Evolutionary conservation across 1,140 invertebrate species (phyloP), one percentile per base, ranked within the genome.

Genomic region (Oryzaephilus surinamensis): DNA sequence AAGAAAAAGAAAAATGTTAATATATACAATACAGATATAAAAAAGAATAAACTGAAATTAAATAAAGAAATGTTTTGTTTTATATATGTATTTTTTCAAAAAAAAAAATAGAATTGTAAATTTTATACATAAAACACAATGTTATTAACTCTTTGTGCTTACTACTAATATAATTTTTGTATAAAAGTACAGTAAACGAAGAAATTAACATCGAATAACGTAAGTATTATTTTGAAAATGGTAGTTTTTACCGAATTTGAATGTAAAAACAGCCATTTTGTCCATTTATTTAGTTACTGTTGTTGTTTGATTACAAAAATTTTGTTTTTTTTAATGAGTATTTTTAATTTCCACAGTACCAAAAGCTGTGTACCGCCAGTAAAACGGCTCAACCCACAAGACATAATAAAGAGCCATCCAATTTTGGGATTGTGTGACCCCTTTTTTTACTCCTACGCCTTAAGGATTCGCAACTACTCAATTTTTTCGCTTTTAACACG

Each of bases 331-430:
- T 23, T 36, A 26, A 41, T 40, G n/a, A 31, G n/a, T n/a, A n/a
- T n/a, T 31, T 18, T 52, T 43, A 51, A 44, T 54, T 52, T 58
- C 39, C 47, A 44, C 55, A 58, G 55, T 56, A 45, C 28, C 47
- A 34, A 21, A 43, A 46, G 24, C 24, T 28, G 38, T 52, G 39
- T 45, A 41, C 32, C 46, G 55, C 28, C 24, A 30, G 32, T 41
- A 32, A 33, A n/a, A n/a, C n/a, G n/a, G n/a, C n/a, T n/a, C n/a
- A n/a, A n/a, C n/a, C n/a, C n/a, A n/a, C n/a, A n/a, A n/a, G n/a
- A n/a, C n/a, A n/a, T n/a, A n/a, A n/a, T n/a, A n/a, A n/a, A n/a
- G n/a, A n/a, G n/a, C n/a, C n/a, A n/a, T n/a, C n/a, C n/a, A n/a
- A n/a, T n/a, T n/a, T n/a, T n/a, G n/a, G n/a, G n/a, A n/a, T n/a